A percentile compares a stretch with the other conserved stretches of the same genome.
Conservation (phyloP, 2,113 vertebrate genomes). For the Rhynchomys soricoides region DNA sequence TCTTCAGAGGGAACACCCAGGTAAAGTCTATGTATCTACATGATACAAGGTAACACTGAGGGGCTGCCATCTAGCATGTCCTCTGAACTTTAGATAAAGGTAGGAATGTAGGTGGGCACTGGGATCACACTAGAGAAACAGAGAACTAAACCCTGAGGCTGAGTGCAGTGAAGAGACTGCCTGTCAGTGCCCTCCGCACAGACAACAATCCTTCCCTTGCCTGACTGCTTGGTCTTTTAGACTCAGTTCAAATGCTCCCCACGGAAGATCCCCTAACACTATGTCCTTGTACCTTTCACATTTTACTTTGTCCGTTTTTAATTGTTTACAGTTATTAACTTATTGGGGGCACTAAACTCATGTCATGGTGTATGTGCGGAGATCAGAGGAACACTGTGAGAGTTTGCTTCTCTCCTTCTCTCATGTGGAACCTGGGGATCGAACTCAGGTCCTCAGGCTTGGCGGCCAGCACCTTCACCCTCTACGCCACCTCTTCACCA, state of each 20-base stretch:
- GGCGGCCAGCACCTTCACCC: background rate
- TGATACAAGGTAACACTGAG: background rate
- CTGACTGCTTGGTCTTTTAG: background rate
- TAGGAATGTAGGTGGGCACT: background rate
- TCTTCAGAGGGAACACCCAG: conserved; percentile 5
- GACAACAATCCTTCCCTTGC: background rate
- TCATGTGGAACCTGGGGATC: too few relatives aligned
- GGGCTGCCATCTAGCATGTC: background rate
- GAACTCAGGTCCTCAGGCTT: background rate
- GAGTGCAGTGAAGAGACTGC: background rate
- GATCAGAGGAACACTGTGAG: background rate
- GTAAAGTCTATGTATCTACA: background rate
- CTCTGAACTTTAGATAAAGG: background rate
- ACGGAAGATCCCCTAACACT: background rate
- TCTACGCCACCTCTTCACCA: background rate
- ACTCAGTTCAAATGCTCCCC: background rate
- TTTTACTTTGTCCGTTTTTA: background rate
- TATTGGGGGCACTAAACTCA: background rate
- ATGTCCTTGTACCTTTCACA: background rate
- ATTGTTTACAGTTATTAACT: background rate
- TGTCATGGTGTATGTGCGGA: background rate
- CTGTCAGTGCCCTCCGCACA: background rate
- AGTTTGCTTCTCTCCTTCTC: background rate
- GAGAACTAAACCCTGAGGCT: background rate
- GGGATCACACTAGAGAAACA: background rate